Evolutionary conservation across 2,797 vertebrate species (phyloP).

Genomic region (Anabas testudineus): DNA sequence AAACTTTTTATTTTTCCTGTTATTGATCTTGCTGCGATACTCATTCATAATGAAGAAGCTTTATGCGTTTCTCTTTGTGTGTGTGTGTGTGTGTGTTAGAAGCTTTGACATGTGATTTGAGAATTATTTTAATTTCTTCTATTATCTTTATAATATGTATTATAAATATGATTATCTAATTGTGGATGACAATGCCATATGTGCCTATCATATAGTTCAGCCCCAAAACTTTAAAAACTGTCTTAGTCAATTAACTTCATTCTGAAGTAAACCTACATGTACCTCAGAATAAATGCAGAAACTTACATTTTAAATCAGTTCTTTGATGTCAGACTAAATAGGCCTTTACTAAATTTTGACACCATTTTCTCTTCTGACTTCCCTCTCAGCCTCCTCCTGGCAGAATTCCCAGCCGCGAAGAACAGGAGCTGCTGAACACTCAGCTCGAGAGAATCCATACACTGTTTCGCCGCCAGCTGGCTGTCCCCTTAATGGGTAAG

Average conservation of each 20-base stretch:
- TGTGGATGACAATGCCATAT: background rate
- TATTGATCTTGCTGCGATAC: too few species aligned
- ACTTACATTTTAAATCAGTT: background rate
- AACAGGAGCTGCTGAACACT: constrained; percentile 89
- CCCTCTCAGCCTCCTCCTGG: constrained; percentile 89
- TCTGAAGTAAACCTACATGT: background rate
- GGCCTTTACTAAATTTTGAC: constrained; percentile 23
- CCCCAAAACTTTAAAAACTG: background rate
- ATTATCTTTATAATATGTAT: too few species aligned
- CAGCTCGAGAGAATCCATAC: constrained; percentile 94
- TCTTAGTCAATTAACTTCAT: background rate
- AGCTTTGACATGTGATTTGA: background rate
- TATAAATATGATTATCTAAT: too few species aligned
- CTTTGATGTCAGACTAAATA: constrained; percentile 16
- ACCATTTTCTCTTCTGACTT: constrained; percentile 33
- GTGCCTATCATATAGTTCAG: background rate
- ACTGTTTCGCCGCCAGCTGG: constrained; percentile 95
- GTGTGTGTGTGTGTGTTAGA: background rate
- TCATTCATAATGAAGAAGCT: too few species aligned
- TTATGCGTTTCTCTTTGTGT: background rate
- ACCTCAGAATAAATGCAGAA: background rate
- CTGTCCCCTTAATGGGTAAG: constrained; percentile 93
- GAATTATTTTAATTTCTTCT: too few species aligned
- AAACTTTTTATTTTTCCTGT: background rate
- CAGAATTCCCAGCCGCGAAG: constrained; percentile 87